Evolutionary conservation across 2,113 vertebrate species (phyloP), one percentile per base, ranked within the genome.

Genomic region (Hyperoodon ampullatus): DNA sequence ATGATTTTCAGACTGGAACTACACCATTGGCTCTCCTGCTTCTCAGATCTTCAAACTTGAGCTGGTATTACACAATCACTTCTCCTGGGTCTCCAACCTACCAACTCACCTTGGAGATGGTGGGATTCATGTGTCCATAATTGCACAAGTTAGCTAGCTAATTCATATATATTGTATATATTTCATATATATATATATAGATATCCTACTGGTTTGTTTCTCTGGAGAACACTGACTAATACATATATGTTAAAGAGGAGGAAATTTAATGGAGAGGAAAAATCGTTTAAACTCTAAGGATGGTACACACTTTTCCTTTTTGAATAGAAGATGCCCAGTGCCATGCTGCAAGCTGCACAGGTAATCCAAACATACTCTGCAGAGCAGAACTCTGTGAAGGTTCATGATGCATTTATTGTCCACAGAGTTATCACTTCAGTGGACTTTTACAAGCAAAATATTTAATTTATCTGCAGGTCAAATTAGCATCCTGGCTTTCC

Each of bases 391-490:
- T 93, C 93, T 89, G 47, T n/a, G 61, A 75, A 96, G 21, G 33
- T 88, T 95, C 90, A 88, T 95, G 95, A 90, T 66, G 74, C 87
- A 96, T 93, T 91, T 74, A 65, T 60, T 92, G 50, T 92, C 84
- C 78, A 66, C 42, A 86, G 50, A 92, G 44, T 50, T 92, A 95
- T 77, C 88, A 96, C 26, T 97, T 96, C 61, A 78, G 55, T 91
- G 65, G 85, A 97, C 55, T 63, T 74, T 96, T 98, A 94, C 86
- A 94, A 97, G 85, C 75, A 90, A 97, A 97, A 53, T 96, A 95
- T 94, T 88, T 95, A 96, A 97, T 85, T 96, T 97, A 94, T 97
- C 15, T 96, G 26, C 80, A 60, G 96, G 85, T 97, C 91, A 93
- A 92, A 97, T 97, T 87, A 96, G 87, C 88, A 71, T 93, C 81